Evolutionary conservation across 2,888 invertebrate species (phyloP).

Genomic region (Leptinotarsa rubiginosa): DNA sequence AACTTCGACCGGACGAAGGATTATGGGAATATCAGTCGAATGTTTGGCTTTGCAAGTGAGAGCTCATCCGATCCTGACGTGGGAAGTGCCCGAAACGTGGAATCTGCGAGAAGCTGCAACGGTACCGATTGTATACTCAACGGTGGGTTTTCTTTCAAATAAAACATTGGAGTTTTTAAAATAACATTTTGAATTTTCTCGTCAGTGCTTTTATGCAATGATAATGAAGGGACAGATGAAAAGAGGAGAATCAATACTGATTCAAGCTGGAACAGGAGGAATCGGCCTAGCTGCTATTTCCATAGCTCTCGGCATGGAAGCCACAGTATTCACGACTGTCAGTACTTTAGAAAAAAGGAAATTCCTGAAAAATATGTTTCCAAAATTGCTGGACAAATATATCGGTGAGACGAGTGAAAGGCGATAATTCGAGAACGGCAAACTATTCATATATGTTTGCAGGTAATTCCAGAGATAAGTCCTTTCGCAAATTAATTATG

Average conservation of each 20-base stretch:
- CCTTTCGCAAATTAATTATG: constrained; percentile 88
- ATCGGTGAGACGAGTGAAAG: constrained; percentile 68
- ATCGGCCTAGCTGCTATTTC: constrained; percentile 95
- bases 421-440: not conserved
- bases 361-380: constrained; percentile 86
- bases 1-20: constrained; percentile 58
- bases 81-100: constrained; percentile 71
- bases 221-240: constrained; percentile 45
- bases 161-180: not conserved
- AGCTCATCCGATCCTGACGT: constrained; percentile 51
- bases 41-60: constrained; percentile 58
- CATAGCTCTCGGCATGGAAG: constrained; percentile 85
- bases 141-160: not conserved
- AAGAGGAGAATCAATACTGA: constrained; percentile 49
- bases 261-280: constrained; percentile 74
- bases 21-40: constrained; percentile 66
- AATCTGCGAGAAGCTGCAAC: constrained; percentile 75
- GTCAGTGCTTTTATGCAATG: constrained; percentile 28
- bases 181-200: not conserved
- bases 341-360: constrained; percentile 85
- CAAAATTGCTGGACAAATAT: constrained; percentile 77
- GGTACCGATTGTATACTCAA: constrained; percentile 74
- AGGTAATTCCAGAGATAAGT: constrained; percentile 80
- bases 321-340: constrained; percentile 89
- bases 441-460: constrained; percentile 32